phyloP scores from a whole-genome alignment of 2,113 vertebrate genomes.

The Sylvilagus bachmani region DNA sequence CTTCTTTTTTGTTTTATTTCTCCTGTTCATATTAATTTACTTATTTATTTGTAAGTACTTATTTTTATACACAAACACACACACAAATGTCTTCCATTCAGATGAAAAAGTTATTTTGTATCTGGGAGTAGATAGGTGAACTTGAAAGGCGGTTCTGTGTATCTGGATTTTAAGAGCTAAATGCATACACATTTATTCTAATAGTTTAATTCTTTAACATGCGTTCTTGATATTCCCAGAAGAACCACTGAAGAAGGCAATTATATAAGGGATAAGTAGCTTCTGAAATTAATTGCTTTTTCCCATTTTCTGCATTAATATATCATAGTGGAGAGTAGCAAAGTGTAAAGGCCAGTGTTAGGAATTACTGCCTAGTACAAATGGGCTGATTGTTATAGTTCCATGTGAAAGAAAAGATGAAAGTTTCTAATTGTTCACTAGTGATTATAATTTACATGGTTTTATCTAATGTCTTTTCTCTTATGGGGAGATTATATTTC shows the following conservation, averaged over 20 bases:
- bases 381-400: not conserved
- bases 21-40: not conserved
- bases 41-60: not conserved
- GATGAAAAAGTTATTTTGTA: not conserved
- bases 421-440: not conserved
- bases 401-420: not conserved
- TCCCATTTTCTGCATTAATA: not conserved
- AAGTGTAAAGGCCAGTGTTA: not conserved
- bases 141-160: not conserved
- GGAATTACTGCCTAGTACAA: not conserved
- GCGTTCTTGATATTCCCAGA: not conserved
- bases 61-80: no score
- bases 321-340: not conserved
- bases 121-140: not conserved
- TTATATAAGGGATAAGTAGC: not conserved
- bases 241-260: not conserved
- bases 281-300: not conserved
- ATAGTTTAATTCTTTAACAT: not conserved
- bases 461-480: not conserved
- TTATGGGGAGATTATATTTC: not conserved
- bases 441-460: not conserved
- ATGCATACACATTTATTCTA: not conserved
- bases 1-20: fast-evolving
- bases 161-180: not conserved
- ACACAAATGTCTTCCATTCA: not conserved